Evolutionary conservation across 2,888 invertebrate species (phyloP), one percentile per base, ranked within the genome.

Genomic region (Epistrophe grossulariae): DNA sequence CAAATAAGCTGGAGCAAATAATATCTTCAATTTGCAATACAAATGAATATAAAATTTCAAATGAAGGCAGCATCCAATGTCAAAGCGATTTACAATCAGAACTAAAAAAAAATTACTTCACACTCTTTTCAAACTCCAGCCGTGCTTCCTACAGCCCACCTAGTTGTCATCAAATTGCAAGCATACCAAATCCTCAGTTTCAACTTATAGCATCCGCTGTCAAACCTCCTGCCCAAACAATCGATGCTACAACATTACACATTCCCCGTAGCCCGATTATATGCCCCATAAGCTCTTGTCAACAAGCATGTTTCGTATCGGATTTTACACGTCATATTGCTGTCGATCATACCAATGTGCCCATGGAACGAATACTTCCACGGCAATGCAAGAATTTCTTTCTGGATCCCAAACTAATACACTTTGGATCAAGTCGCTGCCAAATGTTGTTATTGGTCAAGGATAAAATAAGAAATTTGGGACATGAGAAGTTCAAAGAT

Each of bases 321-420:
- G 91, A 92, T 43, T 90, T 92, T 43, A 91, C 89, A 7, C 90
- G 89, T 43, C 92, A 92, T 73, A 79, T 92, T 1, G 88, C 89
- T 5, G 85, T 90, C 4, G 90, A 91, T 55, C 92, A 92, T 85
- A 88, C 74, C 0, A 64, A 89, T 17, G 72, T 92, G 17, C 89
- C 90, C 8, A 89, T 91, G 88, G 91, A 92, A 70, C 91, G 90
- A 15, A 90, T 92, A 19, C 15, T 48, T 0, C 89, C 90, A 0
- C 78, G 88, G 9, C 89, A 90, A 45, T 89, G 89, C 24, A 91
- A 90, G 72, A 91, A 91, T 45, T 90, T 92, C 73, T 91, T 91
- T 72, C 70, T 92, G 13, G 91, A 92, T 87, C 89, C 90, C 0
- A 89, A 88, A 1, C 60, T 89, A 28, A 79, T 89, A 0, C 57